Evolutionary conservation across 2,888 invertebrate species (phyloP), one percentile per base, ranked within the genome.

Genomic region (Zaprionus lineosus): DNA sequence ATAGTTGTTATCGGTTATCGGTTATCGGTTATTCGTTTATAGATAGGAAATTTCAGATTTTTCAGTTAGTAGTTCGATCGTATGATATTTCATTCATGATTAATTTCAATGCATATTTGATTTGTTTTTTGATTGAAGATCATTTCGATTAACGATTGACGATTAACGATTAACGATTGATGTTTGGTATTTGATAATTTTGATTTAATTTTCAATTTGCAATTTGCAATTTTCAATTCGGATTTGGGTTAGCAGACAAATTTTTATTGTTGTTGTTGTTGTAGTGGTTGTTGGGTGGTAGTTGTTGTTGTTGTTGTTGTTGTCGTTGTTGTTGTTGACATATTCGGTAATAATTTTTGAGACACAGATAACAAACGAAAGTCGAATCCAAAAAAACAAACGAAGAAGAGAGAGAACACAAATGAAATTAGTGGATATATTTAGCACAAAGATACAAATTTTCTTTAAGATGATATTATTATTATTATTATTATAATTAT

Each of bases 351-450:
- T 58, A 52, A 64, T 68, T 44, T 52, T 31, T 51, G 51, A 67
- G 60, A 70, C 31, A 72, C 56, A 57, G 43, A 53, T 58, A 59
- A 66, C 52, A 74, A 72, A 69, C 53, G 60, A 67, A 74, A 69
- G 59, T 69, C 52, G 71, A 67, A 76, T 67, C 55, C 58, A 79
- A 74, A n/a, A n/a, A 70, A 73, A 71, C 66, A 75, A 77, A 77
- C 64, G 59, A 74, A 75, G 73, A 82, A 73, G 69, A 78, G 72
- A 79, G 74, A 83, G 68, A 79, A 79, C 83, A 79, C 79, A 79
- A 79, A 83, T 78, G 60, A 79, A 83, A 79, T 79, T 79, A 79
- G 83, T 79, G 83, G 71, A 76, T 82, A 68, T 79, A 52, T 68
- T 62, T 47, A 40, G 65, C 64, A 55, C 36, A 61, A 61, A 18